Evolutionary conservation across 1,140 invertebrate species (phyloP), one percentile per base, ranked within the genome.

Genomic region (Lepeophtheirus salmonis): DNA sequence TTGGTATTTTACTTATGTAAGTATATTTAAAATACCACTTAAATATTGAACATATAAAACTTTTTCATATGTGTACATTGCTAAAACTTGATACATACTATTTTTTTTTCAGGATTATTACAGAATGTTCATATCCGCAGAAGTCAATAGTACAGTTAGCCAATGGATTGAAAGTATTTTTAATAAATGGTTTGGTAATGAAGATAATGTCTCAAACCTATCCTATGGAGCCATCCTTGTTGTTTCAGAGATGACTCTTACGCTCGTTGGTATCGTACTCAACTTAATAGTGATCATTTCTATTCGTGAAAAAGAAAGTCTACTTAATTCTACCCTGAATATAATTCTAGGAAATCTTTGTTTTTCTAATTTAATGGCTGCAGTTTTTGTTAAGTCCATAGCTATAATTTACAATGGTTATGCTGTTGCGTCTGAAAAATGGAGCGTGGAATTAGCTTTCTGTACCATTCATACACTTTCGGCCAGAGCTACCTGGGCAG

Each of bases 361-460:
- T 23, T 57, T 57, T 41, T 21, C 55, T 17, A 57, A 57, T 21
- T 23, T 57, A 17, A 16, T 57, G 16, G 23, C 55, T 14, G 55
- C 55, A 14, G 55, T 57, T n/a, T 57, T 57, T 57, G 26, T 41
- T n/a, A 57, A 57, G 55, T 57, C 55, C 23, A 57, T 57, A 23
- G 55, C 55, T 12, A 25, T 57, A 16, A 57, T 57, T 21, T 57
- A 57, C 26, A 25, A 57, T 23, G 55, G 55, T 2, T 57, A 57
- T 18, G 55, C 55, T n/a, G 55, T 57, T 21, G 26, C 55, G 2
- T 16, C 22, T 12, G 22, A 20, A 6, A 20, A 18, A n/a, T 57
- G 55, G 55, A 25, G 26, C 20, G 55, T 57, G 20, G 26, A 57
- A n/a, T 21, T 57, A 23, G 55, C 55, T 23, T 57, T 57, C 26